A percentile compares a stretch with the other conserved stretches of the same genome.
These are phyloP conservation scores for Actinernus sp. DNA, from an alignment of 92 coral and sea anemone species.

Conservation along the genomic window DNA sequence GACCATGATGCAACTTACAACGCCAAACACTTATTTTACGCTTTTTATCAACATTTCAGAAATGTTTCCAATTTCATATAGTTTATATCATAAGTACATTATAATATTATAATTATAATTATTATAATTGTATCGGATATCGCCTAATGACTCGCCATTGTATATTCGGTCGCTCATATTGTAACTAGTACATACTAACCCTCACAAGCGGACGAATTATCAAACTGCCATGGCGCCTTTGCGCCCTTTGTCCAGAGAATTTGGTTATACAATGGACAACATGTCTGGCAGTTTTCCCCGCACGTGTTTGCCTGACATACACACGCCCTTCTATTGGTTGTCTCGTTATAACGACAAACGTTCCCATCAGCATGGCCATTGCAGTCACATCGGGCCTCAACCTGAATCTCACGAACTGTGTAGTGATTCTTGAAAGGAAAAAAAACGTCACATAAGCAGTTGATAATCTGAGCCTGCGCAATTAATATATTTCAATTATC, in stretches of 20 bases:
- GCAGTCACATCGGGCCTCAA: conserved; percentile 81
- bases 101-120: no score
- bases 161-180: no score
- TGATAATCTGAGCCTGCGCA: no score
- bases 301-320: conserved; percentile 86
- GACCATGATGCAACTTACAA: no score
- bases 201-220: conserved; percentile 62
- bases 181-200: no score
- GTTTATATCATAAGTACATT: no score
- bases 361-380: conserved; percentile 85
- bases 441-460: neutral
- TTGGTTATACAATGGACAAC: conserved; percentile 92
- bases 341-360: conserved; percentile 69
- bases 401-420: conserved; percentile 83
- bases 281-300: conserved; percentile 76
- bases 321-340: conserved; percentile 65
- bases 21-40: no score
- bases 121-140: no score
- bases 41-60: no score
- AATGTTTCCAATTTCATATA: no score
- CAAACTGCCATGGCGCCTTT: conserved; percentile 86
- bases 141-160: no score
- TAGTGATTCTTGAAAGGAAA: conserved; percentile 75
- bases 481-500: no score
- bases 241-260: conserved; percentile 80